These are phyloP conservation scores for Melanargia galathea DNA, from an alignment of 2,888 invertebrate genomes.

Conservation along the genomic window DNA sequence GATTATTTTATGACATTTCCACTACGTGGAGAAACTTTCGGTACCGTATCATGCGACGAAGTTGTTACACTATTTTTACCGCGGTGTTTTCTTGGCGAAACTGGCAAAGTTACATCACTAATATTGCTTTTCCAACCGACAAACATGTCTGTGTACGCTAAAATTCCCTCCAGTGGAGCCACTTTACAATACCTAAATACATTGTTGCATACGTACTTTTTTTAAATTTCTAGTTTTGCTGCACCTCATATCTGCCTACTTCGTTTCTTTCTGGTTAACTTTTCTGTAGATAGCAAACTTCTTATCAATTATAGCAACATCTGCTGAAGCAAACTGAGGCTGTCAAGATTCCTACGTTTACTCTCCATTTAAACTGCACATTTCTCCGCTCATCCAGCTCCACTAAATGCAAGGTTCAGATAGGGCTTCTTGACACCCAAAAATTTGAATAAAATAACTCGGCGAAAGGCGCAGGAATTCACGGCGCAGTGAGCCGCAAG, in stretches of 20 bases:
- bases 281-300: neutral
- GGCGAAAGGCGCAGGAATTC: no score
- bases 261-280: neutral
- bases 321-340: neutral
- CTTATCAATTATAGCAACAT: neutral
- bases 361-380: no score
- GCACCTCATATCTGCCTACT: neutral
- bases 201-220: constrained; percentile 13
- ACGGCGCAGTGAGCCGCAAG: no score
- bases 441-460: no score
- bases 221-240: neutral
- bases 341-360: no score
- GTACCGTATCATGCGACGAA: constrained; percentile 12
- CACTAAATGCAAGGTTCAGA: neutral
- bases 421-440: no score
- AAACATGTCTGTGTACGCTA: constrained; percentile 17
- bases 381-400: neutral
- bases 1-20: constrained; percentile 17
- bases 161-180: constrained; percentile 2
- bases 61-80: constrained; percentile 17
- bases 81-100: constrained; percentile 21
- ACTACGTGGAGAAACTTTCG: constrained; percentile 16
- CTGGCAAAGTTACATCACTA: constrained; percentile 19
- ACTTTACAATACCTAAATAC: neutral
- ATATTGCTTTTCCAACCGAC: constrained; percentile 15